Conservation (phyloP, 2,888 invertebrate species). For the Baccha elongata region DNA sequence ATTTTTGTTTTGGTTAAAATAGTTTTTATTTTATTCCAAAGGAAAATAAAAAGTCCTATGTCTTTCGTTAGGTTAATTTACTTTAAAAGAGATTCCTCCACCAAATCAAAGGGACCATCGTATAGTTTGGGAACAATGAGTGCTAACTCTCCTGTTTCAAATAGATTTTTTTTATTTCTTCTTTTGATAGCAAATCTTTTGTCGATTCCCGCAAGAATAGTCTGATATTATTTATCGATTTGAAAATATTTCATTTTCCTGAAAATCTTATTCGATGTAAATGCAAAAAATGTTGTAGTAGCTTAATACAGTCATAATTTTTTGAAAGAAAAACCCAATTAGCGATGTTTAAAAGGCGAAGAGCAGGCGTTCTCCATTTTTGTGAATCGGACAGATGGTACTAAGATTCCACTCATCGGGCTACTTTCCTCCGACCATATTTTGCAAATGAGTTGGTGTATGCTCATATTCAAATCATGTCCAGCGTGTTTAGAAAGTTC, state of each 20-base stretch:
- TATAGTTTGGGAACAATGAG: background rate
- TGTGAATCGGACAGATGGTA: too few species aligned
- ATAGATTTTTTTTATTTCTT: background rate
- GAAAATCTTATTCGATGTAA: background rate
- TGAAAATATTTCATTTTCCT: background rate
- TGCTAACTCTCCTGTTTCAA: background rate
- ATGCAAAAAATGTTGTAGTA: background rate
- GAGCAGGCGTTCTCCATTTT: too few species aligned
- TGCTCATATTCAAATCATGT: too few species aligned
- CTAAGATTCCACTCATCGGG: too few species aligned
- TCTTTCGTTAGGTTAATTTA: background rate
- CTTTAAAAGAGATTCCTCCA: background rate
- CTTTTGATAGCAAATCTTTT: background rate
- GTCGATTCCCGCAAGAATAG: background rate
- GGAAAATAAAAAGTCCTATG: background rate
- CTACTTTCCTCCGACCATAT: too few species aligned
- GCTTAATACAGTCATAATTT: too few species aligned
- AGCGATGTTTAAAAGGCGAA: too few species aligned
- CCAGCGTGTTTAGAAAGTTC: too few species aligned
- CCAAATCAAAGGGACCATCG: background rate
- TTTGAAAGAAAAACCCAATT: too few species aligned
- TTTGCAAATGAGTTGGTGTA: too few species aligned
- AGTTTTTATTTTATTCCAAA: background rate
- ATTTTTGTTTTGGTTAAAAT: background rate
- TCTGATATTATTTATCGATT: slow-evolving; percentile 1